Conservation (phyloP, 2,797 vertebrate genomes). For the Setipinna tenuifilis region DNA sequence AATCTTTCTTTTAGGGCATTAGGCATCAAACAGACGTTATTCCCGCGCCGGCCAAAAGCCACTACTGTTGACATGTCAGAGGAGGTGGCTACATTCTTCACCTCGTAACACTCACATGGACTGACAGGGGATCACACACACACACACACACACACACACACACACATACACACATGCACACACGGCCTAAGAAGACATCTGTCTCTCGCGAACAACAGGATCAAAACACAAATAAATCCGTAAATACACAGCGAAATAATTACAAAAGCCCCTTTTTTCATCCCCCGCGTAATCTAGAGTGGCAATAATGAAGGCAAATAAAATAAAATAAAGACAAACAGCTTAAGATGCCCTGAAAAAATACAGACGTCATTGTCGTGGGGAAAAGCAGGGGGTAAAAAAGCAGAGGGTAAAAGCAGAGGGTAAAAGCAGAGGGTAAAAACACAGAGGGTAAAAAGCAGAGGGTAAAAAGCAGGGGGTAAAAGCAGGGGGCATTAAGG, state of each 20-base stretch:
- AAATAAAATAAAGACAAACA: constrained; percentile 12
- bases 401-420: no score
- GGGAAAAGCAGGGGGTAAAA: no score
- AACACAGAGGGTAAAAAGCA: no score
- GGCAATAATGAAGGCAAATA: not conserved
- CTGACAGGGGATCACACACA: constrained; percentile 21
- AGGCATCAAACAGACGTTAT: constrained; percentile 68
- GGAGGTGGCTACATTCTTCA: constrained; percentile 68
- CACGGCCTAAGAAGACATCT: not conserved
- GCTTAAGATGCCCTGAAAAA: not conserved
- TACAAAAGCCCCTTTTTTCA: not conserved
- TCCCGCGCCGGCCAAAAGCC: constrained; percentile 61
- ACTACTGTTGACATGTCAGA: constrained; percentile 67
- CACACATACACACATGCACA: constrained; percentile 16
- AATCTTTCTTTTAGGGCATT: constrained; percentile 72
- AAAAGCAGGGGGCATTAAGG: no score
- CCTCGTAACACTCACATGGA: constrained; percentile 53
- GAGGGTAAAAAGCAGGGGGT: no score
- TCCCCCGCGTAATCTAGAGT: constrained; percentile 3
- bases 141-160: not conserved
- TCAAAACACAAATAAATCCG: constrained; percentile 22
- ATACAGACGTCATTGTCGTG: not conserved
- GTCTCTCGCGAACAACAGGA: constrained; percentile 10
- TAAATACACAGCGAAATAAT: constrained; percentile 14
- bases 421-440: no score